Percentiles rank a stretch among this genome's conserved stretches.
Evolutionary conservation across 2,113 vertebrate genomes (phyloP).

Genomic region (Pteropus alecto): DNA sequence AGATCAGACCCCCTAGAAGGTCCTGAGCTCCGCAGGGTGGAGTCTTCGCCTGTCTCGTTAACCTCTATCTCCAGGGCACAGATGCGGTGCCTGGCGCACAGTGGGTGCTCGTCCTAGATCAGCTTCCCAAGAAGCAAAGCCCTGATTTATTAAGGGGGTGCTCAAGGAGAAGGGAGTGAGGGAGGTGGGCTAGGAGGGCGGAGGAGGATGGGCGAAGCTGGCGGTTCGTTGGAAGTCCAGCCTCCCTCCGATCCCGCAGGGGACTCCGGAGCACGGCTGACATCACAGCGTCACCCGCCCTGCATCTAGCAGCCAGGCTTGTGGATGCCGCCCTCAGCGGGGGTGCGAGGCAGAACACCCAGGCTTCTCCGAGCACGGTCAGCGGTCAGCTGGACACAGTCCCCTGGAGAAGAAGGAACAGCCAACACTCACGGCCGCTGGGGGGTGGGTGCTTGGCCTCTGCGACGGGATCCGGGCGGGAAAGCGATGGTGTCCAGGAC

Average conservation of each 20-base stretch:
- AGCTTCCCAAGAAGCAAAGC: background rate
- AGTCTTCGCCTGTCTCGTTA: background rate
- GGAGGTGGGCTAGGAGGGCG: background rate
- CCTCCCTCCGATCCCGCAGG: background rate
- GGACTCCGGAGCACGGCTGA: background rate
- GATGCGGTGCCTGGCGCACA: background rate
- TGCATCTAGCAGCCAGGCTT: background rate
- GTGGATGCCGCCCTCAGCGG: accelerated
- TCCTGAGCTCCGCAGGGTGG: background rate
- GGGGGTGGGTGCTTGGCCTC: background rate
- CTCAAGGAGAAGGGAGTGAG: background rate
- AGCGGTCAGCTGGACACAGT: background rate
- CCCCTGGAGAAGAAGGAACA: background rate
- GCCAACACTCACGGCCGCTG: background rate
- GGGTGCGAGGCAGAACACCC: accelerated
- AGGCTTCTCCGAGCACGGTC: background rate
- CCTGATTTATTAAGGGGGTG: background rate
- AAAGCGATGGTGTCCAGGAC: background rate
- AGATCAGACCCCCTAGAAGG: background rate
- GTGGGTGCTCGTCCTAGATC: background rate
- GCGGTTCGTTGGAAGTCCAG: background rate
- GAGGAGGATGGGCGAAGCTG: background rate
- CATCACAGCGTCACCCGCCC: background rate
- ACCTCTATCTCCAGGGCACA: background rate
- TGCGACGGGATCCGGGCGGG: background rate